Percentiles rank a stretch among this genome's conserved stretches.
phyloP scores from a whole-genome alignment of 2,113 vertebrate genomes.

The Coracopsis vasa region DNA sequence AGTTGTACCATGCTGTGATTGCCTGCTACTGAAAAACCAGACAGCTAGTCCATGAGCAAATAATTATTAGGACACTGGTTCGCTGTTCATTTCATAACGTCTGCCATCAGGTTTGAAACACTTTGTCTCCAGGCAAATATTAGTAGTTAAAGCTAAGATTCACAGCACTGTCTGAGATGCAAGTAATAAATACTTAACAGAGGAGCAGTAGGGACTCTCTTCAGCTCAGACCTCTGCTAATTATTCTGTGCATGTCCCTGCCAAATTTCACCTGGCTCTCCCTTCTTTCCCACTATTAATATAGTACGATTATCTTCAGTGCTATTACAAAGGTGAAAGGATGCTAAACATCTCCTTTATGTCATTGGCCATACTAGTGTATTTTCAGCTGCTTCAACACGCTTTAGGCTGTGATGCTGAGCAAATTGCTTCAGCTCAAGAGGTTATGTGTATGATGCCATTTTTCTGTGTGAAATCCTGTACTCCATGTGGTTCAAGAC shows the following conservation, averaged over 20 bases:
- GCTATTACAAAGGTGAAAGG: background rate
- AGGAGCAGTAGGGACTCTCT: background rate
- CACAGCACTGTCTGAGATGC: background rate
- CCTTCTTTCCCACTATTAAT: background rate
- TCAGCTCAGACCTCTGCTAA: slow-evolving; percentile 13
- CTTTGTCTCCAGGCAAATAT: slow-evolving; percentile 13
- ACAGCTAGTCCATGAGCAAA: background rate
- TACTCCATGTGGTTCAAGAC: background rate
- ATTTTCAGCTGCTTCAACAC: background rate
- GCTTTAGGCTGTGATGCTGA: background rate
- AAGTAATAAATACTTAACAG: background rate
- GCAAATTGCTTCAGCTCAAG: background rate
- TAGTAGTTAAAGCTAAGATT: background rate
- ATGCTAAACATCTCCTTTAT: background rate
- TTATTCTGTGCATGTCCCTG: background rate
- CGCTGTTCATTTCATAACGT: background rate
- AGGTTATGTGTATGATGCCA: background rate
- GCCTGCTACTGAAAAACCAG: background rate
- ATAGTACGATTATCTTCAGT: background rate
- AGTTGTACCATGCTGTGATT: background rate
- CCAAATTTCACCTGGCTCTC: background rate
- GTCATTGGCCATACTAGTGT: background rate
- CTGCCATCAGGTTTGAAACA: background rate
- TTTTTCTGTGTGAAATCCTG: background rate
- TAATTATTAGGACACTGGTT: background rate